Evolutionary conservation across 2,113 vertebrate species (phyloP), one percentile per base, ranked within the genome.

Genomic region (Microcebus jonahi): DNA sequence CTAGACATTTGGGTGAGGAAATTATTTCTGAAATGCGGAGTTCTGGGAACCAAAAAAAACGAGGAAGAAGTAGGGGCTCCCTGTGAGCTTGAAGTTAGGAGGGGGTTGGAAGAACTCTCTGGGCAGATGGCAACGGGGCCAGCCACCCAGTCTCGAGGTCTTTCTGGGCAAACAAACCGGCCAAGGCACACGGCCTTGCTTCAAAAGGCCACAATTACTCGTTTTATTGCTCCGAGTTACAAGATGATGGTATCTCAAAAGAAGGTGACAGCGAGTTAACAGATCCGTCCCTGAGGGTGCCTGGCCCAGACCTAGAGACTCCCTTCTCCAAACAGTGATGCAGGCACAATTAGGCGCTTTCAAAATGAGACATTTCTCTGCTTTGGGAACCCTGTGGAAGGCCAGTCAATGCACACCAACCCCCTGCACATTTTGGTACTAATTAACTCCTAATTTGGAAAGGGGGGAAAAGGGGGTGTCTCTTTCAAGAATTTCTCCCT

Each of bases 261-360:
- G 96, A 94, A 97, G 97, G 96, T 96, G 97, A 98, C 97, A 97
- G 95, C 55, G 3, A 96, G 97, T 93, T 96, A 97, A 96, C 98
- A 97, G 97, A 98, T 97, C 94, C 31, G 91, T 96, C 96, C 97
- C 97, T n/a, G 61, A 96, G 97, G 98, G 95, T 95, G 89, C 75
- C 96, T 96, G 95, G 94, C 88, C 96, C 97, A 98, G 98, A 98
- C 97, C 12, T 7, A 36, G 45, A 96, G 98, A n/a, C 97, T 98
- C 98, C 97, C 96, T 98, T 98, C 96, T 96, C 96, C 97, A 98
- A 97, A 98, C 97, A 97, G 95, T 97, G 79, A 80, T 50, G 50
- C 23, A 8, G n/a, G 63, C 81, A 76, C 95, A 94, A 95, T 94
- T 79, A 90, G 76, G 34, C 6, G 1, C 59, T 85, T 85, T 85